Evolutionary conservation across 37 sponge, comb jelly and placozoan genomes (phyloP).

Genomic region (Tethya wilhelma): DNA sequence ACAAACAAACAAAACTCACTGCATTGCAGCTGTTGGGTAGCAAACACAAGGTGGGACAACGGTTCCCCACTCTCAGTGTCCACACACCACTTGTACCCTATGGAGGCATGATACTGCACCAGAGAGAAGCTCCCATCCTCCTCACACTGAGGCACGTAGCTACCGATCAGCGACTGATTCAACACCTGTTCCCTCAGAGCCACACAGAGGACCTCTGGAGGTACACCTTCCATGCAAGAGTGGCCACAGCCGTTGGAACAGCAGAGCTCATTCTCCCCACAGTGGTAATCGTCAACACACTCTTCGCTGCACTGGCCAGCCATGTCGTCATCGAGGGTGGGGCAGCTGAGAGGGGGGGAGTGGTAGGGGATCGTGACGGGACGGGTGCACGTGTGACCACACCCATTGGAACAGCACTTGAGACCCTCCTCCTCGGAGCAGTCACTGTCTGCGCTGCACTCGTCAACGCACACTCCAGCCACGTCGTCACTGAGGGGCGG

Average conservation of each 20-base stretch:
- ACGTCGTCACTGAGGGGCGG: conserved; percentile 17
- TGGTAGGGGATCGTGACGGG: conserved; percentile 38
- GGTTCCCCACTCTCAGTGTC: conserved; percentile 35
- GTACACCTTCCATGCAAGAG: conserved; percentile 27
- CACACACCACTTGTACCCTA: conserved; percentile 62
- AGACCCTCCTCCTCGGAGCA: conserved; percentile 12
- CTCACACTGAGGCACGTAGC: conserved; percentile 41
- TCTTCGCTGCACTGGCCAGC: conserved; percentile 24
- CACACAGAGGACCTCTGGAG: conserved; percentile 7
- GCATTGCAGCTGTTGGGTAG: conserved; percentile 47
- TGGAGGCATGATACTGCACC: conserved; percentile 51
- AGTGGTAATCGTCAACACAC: conserved; percentile 7
- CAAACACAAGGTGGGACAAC: neutral
- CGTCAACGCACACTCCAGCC: conserved; percentile 39
- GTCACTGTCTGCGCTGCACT: conserved; percentile 37
- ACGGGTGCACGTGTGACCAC: conserved; percentile 53
- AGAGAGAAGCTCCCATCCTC: conserved; percentile 49
- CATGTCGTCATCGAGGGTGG: conserved; percentile 9
- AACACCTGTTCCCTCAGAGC: neutral
- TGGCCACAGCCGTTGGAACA: conserved; percentile 83
- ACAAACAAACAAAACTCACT: conserved; percentile 21
- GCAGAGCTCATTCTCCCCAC: conserved; percentile 29
- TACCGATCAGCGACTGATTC: conserved; percentile 17
- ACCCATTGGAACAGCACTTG: conserved; percentile 71
- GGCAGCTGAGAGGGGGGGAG: conserved; percentile 26